These are phyloP conservation scores for Mohoua ochrocephala DNA, from an alignment of 2,113 vertebrate species.

Conservation along the genomic window DNA sequence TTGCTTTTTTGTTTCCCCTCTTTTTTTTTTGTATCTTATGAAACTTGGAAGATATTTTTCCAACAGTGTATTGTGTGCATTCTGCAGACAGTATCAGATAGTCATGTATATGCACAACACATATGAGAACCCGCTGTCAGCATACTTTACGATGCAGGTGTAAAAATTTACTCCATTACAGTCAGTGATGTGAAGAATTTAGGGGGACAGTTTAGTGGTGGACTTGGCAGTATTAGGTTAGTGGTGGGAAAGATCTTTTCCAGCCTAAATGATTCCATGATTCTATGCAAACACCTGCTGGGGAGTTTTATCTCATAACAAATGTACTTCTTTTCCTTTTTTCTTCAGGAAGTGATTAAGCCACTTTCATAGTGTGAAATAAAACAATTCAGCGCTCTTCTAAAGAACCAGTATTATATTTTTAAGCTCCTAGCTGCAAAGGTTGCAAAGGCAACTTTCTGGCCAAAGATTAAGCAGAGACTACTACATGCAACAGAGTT, in stretches of 20 bases:
- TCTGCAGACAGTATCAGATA: background rate
- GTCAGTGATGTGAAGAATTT: background rate
- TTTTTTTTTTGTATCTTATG: background rate
- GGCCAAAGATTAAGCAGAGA: background rate
- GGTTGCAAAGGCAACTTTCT: background rate
- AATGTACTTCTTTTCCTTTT: background rate
- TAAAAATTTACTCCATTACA: background rate
- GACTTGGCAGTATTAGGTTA: background rate
- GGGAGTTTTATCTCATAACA: background rate
- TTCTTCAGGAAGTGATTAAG: background rate
- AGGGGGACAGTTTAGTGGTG: background rate
- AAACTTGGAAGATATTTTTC: background rate
- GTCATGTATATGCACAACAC: background rate
- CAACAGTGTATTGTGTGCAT: background rate
- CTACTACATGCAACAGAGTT: background rate
- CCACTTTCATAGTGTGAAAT: background rate
- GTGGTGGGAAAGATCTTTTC: background rate
- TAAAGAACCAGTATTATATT: background rate
- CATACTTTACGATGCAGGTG: background rate
- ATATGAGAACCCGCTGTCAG: background rate
- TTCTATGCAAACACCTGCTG: background rate
- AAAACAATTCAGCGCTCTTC: background rate
- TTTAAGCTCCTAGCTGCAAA: background rate
- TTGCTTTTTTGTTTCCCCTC: rapidly evolving
- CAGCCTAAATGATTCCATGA: background rate